Evolutionary conservation across 2,113 vertebrate species (phyloP).

Genomic region (Egretta garzetta): DNA sequence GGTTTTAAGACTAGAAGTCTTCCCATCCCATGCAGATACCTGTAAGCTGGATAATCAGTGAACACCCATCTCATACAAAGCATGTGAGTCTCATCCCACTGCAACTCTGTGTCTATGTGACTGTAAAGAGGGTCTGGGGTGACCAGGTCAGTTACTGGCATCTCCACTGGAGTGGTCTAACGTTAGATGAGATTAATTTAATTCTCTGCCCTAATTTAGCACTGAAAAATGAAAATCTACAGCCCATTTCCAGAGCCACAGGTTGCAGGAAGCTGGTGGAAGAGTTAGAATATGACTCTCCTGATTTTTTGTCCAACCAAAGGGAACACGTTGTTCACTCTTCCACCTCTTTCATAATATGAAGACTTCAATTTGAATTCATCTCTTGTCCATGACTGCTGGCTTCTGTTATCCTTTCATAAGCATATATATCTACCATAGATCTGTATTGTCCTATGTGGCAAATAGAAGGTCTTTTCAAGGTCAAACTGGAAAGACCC

Average conservation of each 20-base stretch:
- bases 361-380: not conserved
- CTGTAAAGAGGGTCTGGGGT: not conserved
- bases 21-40: rapidly evolving
- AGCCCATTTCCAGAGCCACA: not conserved
- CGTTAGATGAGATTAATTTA: not conserved
- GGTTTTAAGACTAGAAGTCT: not conserved
- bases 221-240: not conserved
- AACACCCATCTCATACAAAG: not conserved
- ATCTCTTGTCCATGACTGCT: not conserved
- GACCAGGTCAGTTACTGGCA: not conserved
- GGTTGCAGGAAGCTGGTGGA: not conserved
- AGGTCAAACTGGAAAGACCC: not conserved
- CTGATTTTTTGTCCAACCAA: not conserved
- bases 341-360: not conserved
- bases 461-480: not conserved
- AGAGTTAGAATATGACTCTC: not conserved
- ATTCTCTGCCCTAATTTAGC: not conserved
- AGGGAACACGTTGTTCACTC: not conserved
- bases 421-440: not conserved
- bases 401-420: not conserved
- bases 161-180: not conserved
- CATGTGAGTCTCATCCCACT: not conserved
- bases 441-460: not conserved
- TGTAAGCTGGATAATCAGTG: not conserved
- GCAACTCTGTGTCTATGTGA: not conserved